Conservation (phyloP, 2,888 invertebrate genomes). For the Tricholauxania praeusta region DNA sequence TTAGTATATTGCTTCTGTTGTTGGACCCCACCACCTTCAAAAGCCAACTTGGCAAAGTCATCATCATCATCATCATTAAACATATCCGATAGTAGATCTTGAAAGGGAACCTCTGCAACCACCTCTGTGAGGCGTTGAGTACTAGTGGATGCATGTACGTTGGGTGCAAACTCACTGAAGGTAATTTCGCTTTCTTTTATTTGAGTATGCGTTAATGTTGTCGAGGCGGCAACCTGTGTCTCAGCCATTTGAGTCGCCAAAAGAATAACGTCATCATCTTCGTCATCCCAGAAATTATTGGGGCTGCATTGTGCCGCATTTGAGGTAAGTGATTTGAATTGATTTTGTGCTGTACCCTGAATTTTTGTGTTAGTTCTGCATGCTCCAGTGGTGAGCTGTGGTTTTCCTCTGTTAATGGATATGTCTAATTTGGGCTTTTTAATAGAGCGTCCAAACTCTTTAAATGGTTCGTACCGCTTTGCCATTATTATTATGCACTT, state of each 20-base stretch:
- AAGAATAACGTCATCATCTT: constrained; percentile 64
- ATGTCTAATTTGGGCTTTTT: constrained; percentile 63
- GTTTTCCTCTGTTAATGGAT: constrained; percentile 50
- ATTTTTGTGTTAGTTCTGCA: not conserved
- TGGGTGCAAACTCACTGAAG: constrained; percentile 58
- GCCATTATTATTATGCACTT: constrained; percentile 49
- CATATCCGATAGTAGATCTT: constrained; percentile 52
- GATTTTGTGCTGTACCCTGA: not conserved
- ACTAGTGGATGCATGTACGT: constrained; percentile 54
- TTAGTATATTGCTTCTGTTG: constrained; percentile 37
- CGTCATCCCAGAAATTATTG: constrained; percentile 61
- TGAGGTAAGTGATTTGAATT: constrained; percentile 14
- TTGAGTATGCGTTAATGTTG: constrained; percentile 8
- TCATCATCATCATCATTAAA: constrained; percentile 55
- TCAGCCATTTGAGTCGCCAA: constrained; percentile 64
- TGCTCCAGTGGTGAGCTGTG: not conserved
- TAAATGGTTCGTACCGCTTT: constrained; percentile 58
- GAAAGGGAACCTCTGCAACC: constrained; percentile 1
- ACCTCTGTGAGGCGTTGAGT: constrained; percentile 52
- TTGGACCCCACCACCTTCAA: constrained; percentile 31
- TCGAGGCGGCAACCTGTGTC: constrained; percentile 48
- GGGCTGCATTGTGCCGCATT: constrained; percentile 39
- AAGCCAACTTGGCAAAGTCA: constrained; percentile 46
- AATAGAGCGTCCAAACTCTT: constrained; percentile 56
- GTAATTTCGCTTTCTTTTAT: constrained; percentile 53